Conservation (phyloP, 2,797 vertebrate genomes). For the Molossus alvarezi region DNA sequence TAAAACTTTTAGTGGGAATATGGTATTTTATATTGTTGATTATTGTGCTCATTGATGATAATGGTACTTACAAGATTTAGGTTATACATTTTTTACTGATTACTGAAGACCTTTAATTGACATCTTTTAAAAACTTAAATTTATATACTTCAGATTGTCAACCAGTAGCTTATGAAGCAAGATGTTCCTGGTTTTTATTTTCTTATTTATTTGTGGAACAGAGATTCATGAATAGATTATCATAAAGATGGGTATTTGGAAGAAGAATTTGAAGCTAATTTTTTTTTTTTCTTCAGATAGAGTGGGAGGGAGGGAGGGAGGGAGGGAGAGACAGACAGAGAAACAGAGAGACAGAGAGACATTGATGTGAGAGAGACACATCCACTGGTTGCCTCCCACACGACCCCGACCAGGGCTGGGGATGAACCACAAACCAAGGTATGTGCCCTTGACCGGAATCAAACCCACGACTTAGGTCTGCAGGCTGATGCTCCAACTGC, state of each 20-base stretch:
- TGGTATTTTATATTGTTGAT: slow-evolving; percentile 43
- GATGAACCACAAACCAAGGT: too few species aligned
- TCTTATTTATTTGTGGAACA: slow-evolving; percentile 60
- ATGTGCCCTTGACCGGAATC: too few species aligned
- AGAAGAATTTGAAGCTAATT: slow-evolving; percentile 63
- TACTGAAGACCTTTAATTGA: slow-evolving; percentile 49
- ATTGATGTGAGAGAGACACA: too few species aligned
- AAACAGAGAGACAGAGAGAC: too few species aligned
- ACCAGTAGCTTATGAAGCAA: slow-evolving; percentile 61
- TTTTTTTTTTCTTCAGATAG: too few species aligned
- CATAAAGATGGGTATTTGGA: slow-evolving; percentile 58
- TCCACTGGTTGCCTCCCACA: too few species aligned
- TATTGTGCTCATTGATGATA: slow-evolving; percentile 5
- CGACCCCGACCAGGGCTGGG: too few species aligned
- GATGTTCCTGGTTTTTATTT: slow-evolving; percentile 28
- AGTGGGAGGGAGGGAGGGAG: too few species aligned
- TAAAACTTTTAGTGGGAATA: slow-evolving; percentile 52
- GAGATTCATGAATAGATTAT: slow-evolving; percentile 48
- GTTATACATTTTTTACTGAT: slow-evolving; percentile 57
- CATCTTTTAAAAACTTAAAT: slow-evolving; percentile 68
- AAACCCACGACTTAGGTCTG: too few species aligned
- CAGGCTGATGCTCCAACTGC: too few species aligned
- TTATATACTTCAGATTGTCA: slow-evolving; percentile 39
- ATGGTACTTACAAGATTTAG: slow-evolving; percentile 46
- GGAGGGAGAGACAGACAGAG: too few species aligned